Conservation (phyloP, 2,113 vertebrate genomes). For the Corydoras maculifer region DNA sequence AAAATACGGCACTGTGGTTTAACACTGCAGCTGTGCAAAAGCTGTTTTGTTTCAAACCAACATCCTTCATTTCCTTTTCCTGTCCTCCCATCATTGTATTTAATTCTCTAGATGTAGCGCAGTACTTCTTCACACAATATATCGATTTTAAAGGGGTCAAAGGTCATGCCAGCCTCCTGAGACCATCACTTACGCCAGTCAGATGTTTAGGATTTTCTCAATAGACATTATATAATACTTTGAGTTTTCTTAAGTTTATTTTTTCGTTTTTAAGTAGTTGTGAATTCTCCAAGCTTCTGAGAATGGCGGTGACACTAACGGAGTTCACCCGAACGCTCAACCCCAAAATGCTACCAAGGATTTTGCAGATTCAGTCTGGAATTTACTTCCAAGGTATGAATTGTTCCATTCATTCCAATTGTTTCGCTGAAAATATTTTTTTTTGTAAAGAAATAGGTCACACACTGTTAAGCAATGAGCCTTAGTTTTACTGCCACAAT, state of each 20-base stretch:
- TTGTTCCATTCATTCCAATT: neutral
- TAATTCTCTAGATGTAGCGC: neutral
- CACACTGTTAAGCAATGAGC: no score
- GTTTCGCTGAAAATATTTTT: neutral
- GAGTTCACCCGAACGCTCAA: conserved; percentile 71
- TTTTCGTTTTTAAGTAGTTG: neutral
- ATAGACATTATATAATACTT: conserved; percentile 1
- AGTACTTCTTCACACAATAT: neutral
- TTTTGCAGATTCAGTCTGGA: conserved; percentile 78
- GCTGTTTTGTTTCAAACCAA: neutral
- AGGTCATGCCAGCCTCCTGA: neutral
- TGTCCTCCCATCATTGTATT: conserved; percentile 17
- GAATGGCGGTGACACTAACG: conserved; percentile 68
- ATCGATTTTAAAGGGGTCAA: conserved; percentile 1
- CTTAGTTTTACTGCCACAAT: no score
- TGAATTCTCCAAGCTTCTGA: neutral
- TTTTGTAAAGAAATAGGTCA: neutral
- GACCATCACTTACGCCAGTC: neutral
- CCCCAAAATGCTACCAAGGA: conserved; percentile 68
- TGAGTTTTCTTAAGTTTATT: neutral
- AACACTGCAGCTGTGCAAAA: conserved; percentile 8
- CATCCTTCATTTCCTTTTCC: conserved; percentile 36
- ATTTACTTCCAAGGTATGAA: conserved; percentile 73
- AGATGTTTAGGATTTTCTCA: neutral
- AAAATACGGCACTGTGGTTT: conserved; percentile 10